These are phyloP conservation scores for Phainopepla nitens DNA, from an alignment of 2,113 vertebrate species.

Conservation along the genomic window DNA sequence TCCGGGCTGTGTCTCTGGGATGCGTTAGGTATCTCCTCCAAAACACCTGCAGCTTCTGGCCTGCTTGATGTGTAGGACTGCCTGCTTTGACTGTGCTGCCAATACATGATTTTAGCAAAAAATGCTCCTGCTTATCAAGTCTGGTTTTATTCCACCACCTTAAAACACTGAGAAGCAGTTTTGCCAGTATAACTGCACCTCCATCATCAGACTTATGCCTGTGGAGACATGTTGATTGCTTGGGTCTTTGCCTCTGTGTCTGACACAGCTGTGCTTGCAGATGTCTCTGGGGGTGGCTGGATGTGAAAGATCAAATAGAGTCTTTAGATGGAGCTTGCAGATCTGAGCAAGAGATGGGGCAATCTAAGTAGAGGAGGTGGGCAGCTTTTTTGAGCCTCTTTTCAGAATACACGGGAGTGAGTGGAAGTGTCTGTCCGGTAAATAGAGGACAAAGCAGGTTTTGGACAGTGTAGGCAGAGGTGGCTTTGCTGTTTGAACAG, in stretches of 20 bases:
- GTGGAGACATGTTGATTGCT: not conserved
- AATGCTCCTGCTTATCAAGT: not conserved
- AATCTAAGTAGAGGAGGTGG: not conserved
- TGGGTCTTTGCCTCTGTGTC: not conserved
- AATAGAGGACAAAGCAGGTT: not conserved
- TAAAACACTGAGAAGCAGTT: not conserved
- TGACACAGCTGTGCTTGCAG: not conserved
- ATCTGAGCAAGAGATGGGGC: not conserved
- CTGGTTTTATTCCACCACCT: not conserved
- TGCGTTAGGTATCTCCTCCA: not conserved
- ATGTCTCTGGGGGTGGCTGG: not conserved
- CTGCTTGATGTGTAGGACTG: not conserved
- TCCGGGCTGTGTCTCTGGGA: not conserved
- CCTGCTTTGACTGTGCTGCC: not conserved
- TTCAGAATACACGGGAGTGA: not conserved
- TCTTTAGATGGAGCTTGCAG: not conserved
- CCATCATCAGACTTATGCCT: not conserved
- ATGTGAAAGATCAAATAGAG: not conserved
- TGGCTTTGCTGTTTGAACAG: not conserved
- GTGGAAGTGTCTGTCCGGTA: not conserved
- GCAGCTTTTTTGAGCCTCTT: not conserved
- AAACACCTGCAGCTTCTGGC: not conserved
- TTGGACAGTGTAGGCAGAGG: not conserved
- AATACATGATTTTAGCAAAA: not conserved
- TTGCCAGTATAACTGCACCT: conserved; percentile 21